Evolutionary conservation across 1,140 invertebrate genomes (phyloP), one percentile per base, ranked within the genome.

Genomic region (Drosophila rufa): DNA sequence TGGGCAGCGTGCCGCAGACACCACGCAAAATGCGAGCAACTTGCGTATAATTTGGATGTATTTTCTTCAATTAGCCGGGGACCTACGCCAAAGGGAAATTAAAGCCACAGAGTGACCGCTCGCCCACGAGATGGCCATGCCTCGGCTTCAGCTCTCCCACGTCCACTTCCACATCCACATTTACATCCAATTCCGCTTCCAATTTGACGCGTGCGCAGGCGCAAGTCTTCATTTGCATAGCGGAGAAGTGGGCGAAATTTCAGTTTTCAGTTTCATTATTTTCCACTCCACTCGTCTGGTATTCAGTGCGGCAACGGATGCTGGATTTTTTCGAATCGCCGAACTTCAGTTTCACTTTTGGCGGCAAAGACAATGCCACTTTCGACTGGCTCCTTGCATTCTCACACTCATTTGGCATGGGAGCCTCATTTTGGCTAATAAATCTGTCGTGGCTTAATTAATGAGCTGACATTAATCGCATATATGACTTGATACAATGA

Each of bases 131-230:
- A 48, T 42, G 51, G 67, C 51, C 45, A 71, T 58, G 67, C 36
- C 67, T 42, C 12, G 46, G 67, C 36, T 70, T 47, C 12, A n/a
- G 2, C 14, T 27, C 36, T 48, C 69, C 69, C 67, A 73, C 65
- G 30, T 38, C 15, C 45, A 38, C 59, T 33, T 59, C 43, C 43
- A 55, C 15, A 40, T 40, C 30, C 48, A 42, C 36, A 38, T 11
- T 11, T 11, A 12, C 51, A 38, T 33, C 27, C 53, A 48, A 71
- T 58, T 69, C 50, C 50, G 68, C 15, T 50, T 50, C 33, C 64
- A 69, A 55, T 69, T 71, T 59, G 69, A 73, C 67, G 66, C 43
- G 68, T 71, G 68, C 68, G 68, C 68, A 71, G 68, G 68, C 68
- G 68, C 68, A 71, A 57, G 66, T 40, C 55, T 59, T 50, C 45